These are phyloP conservation scores for Graphium colonna DNA, from an alignment of 2,888 invertebrate species.

Conservation along the genomic window DNA sequence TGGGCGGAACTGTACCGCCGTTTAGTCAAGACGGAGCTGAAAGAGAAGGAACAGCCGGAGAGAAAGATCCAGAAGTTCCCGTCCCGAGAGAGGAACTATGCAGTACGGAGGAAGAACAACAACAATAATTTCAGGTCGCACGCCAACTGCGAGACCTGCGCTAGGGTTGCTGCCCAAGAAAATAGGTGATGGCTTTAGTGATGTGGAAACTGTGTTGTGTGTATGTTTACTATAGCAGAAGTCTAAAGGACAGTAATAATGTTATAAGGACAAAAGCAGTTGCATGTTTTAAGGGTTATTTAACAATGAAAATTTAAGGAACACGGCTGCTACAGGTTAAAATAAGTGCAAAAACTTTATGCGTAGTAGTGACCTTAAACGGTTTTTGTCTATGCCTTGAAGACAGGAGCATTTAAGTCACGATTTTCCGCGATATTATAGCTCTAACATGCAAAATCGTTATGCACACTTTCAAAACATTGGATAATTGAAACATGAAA, in stretches of 20 bases:
- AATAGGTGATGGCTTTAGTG: conserved; percentile 32
- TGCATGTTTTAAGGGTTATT: neutral
- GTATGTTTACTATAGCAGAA: too few species aligned
- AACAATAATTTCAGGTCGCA: conserved; percentile 60
- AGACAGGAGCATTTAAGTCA: neutral
- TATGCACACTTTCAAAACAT: neutral
- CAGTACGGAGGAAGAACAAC: conserved; percentile 81
- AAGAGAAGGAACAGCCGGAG: conserved; percentile 35
- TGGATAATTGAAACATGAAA: neutral
- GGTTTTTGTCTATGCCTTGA: neutral
- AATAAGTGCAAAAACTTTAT: neutral
- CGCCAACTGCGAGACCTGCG: conserved; percentile 63
- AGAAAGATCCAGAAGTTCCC: conserved; percentile 81
- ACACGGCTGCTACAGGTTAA: neutral
- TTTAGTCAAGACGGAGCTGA: conserved; percentile 46
- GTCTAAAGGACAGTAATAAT: conserved; percentile 13
- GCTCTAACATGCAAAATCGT: neutral
- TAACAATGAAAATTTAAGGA: neutral
- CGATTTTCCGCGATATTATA: neutral
- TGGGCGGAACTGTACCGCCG: conserved; percentile 63
- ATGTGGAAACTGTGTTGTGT: neutral
- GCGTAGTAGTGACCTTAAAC: conserved; percentile 4
- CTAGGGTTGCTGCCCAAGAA: conserved; percentile 57
- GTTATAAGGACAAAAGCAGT: neutral
- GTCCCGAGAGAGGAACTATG: conserved; percentile 84